Conservation (phyloP, 2,888 invertebrate species). For the Onchidella celtica region DNA sequence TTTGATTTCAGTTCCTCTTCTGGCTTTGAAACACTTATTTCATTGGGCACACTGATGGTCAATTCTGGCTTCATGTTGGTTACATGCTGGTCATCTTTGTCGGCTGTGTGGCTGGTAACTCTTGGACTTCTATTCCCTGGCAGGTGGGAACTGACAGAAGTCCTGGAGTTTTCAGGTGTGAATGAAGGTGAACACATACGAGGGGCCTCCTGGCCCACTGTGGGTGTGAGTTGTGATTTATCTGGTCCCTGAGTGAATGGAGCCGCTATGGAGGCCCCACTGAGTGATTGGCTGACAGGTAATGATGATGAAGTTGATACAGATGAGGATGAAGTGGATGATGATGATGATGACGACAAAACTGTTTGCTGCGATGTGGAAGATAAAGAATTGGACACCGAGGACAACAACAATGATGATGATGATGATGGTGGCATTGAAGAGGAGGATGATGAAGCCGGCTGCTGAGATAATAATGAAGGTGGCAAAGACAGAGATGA, state of each 20-base stretch:
- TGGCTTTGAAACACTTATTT: background rate
- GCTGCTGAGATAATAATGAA: slow-evolving; percentile 15
- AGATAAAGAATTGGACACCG: slow-evolving; percentile 16
- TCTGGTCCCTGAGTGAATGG: slow-evolving; percentile 51
- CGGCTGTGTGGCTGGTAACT: background rate
- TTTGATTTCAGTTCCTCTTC: slow-evolving; percentile 20
- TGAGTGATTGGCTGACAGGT: slow-evolving; percentile 17
- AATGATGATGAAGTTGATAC: background rate
- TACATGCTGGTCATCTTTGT: background rate
- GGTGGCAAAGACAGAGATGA: slow-evolving; percentile 25
- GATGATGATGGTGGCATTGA: background rate
- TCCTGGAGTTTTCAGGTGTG: slow-evolving; percentile 35
- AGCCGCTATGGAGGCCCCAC: slow-evolving; percentile 38
- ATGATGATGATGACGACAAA: slow-evolving; percentile 12
- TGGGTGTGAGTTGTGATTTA: slow-evolving; percentile 45
- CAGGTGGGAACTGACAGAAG: slow-evolving; percentile 29
- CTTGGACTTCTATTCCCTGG: slow-evolving; percentile 23
- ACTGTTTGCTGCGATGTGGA: slow-evolving; percentile 24
- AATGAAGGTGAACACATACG: slow-evolving; percentile 39
- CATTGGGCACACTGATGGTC: slow-evolving; percentile 15
- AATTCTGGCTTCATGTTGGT: slow-evolving; percentile 26
- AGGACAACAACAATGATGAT: background rate
- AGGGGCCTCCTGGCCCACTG: slow-evolving; percentile 48
- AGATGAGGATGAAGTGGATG: slow-evolving; percentile 14
- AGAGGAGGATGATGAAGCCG: slow-evolving; percentile 12